Evolutionary conservation across 2,888 invertebrate species (phyloP).

Genomic region (Phrixothrix hirtus): DNA sequence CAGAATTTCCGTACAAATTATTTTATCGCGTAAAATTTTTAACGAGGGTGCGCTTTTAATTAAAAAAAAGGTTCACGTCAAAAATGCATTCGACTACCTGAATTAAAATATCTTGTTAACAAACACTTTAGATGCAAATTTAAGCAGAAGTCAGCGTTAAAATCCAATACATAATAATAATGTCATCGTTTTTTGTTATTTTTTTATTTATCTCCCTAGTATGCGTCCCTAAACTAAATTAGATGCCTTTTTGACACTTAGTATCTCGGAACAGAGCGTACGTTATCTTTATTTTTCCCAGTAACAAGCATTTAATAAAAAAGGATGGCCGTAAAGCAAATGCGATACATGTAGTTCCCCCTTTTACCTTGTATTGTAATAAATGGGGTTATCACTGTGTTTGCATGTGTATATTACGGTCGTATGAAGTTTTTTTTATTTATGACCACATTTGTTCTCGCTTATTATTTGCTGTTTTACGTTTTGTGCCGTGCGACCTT

Average conservation of each 20-base stretch:
- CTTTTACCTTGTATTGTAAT: slow-evolving; percentile 25
- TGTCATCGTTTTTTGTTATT: slow-evolving; percentile 32
- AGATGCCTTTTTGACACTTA: slow-evolving; percentile 31
- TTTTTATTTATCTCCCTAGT: slow-evolving; percentile 15
- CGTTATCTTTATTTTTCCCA: neutral
- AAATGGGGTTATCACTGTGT: slow-evolving; percentile 38
- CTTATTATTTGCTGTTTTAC: slow-evolving; percentile 33
- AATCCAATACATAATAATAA: slow-evolving; percentile 37
- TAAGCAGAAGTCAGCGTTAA: slow-evolving; percentile 25
- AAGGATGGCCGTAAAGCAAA: slow-evolving; percentile 9
- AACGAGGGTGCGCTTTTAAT: too few species aligned
- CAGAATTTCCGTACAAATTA: slow-evolving; percentile 8
- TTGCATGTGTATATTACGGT: slow-evolving; percentile 35
- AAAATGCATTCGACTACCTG: slow-evolving; percentile 19
- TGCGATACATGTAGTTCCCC: slow-evolving; percentile 25
- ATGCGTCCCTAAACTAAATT: slow-evolving; percentile 31
- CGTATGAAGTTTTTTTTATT: slow-evolving; percentile 35
- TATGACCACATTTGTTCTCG: slow-evolving; percentile 35
- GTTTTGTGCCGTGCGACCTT: slow-evolving; percentile 19
- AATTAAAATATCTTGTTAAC: slow-evolving; percentile 5
- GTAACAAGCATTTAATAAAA: neutral
- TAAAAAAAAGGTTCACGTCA: too few species aligned
- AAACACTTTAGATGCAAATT: slow-evolving; percentile 25
- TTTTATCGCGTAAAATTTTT: too few species aligned
- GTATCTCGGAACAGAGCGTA: slow-evolving; percentile 11